Conservation (phyloP, 2,113 vertebrate genomes). For the Bubo bubo region DNA sequence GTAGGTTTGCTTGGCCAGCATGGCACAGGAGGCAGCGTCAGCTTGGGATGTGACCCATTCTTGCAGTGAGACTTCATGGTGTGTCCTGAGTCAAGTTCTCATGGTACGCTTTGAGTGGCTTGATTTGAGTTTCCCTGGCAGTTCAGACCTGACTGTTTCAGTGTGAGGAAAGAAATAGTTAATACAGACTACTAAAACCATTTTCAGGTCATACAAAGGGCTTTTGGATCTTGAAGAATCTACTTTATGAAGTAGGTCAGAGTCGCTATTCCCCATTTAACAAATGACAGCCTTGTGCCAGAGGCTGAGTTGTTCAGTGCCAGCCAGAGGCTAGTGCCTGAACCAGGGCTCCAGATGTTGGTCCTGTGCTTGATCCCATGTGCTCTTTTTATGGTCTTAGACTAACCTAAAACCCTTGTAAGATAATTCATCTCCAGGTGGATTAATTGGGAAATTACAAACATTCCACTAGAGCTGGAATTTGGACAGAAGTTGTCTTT, state of each 20-base stretch:
- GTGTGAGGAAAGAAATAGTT: not conserved
- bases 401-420: not conserved
- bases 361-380: not conserved
- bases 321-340: not conserved
- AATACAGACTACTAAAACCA: not conserved
- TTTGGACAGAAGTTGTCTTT: not conserved
- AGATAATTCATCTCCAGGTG: not conserved
- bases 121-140: not conserved
- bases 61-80: not conserved
- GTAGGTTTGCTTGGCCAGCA: not conserved
- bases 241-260: not conserved
- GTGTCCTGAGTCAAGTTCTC: not conserved
- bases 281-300: not conserved
- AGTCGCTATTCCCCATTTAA: not conserved
- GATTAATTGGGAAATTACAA: not conserved
- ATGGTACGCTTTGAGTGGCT: not conserved
- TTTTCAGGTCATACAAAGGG: not conserved
- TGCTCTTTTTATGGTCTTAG: not conserved
- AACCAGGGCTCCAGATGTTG: not conserved
- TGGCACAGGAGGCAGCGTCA: not conserved
- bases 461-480: not conserved
- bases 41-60: not conserved
- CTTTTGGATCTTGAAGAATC: not conserved
- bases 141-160: not conserved
- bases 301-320: not conserved